Percentiles rank a stretch among this genome's conserved stretches.
phyloP scores from a whole-genome alignment of 1,140 invertebrate genomes.

The Drosophila melanica region DNA sequence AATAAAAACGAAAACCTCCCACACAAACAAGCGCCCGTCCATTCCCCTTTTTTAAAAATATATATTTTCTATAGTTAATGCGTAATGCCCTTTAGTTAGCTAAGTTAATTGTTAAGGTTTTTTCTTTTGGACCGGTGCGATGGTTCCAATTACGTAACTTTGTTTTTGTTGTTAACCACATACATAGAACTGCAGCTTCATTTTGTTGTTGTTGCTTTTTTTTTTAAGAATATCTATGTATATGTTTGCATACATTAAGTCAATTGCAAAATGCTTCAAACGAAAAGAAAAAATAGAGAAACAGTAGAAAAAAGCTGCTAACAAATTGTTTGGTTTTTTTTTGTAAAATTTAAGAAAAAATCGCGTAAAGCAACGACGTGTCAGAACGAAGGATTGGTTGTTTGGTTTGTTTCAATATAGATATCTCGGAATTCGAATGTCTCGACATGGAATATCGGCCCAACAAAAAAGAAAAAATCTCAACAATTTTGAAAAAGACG shows the following conservation, averaged over 20 bases:
- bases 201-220: constrained; percentile 27
- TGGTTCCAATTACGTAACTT: constrained; percentile 76
- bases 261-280: constrained; percentile 77
- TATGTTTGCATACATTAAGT: constrained; percentile 49
- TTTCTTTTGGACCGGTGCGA: constrained; percentile 84
- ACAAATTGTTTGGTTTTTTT: constrained; percentile 38
- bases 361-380: constrained; percentile 43
- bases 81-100: constrained; percentile 57
- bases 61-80: background rate
- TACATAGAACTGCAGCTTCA: constrained; percentile 29
- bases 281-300: constrained; percentile 14
- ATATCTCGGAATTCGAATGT: constrained; percentile 44
- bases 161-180: constrained; percentile 24
- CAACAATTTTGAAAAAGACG: constrained; percentile 68
- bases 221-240: constrained; percentile 9
- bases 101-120: constrained; percentile 84
- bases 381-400: constrained; percentile 79
- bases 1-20: too few species aligned
- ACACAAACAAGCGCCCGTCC: background rate
- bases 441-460: constrained; percentile 76
- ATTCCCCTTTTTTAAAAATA: background rate
- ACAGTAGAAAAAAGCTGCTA: constrained; percentile 28
- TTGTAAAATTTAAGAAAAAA: constrained; percentile 63
- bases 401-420: constrained; percentile 41
- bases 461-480: constrained; percentile 84